Base-by-base conservation (phyloP, 2,888 invertebrate genomes). In the Harpalus rufipes region DNA sequence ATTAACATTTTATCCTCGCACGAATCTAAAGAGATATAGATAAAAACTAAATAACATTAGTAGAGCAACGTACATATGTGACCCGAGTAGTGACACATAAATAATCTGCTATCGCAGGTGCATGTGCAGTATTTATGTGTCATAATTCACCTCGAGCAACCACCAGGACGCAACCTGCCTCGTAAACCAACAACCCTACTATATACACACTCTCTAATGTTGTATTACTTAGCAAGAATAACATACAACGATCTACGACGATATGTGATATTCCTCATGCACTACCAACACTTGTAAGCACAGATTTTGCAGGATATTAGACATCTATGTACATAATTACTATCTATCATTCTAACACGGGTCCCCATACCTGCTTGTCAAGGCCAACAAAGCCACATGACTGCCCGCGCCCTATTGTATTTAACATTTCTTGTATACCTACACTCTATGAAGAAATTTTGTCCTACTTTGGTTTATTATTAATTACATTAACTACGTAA, bases 71-170 rank as follows among this genome's bases (percentile, higher is more conserved):
- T 63, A 32, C 68, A 68, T 39, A 68, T 68, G 68, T 68, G 39
- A 63, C 68, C 14, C 2, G 25, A 12, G n/a, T 39, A 32, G 39
- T 68, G 68, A 58, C 39, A 58, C 78, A 78, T 78, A 78, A 78
- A 78, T 78, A 78, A 56, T 10, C 32, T 59, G 14, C 18, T 78
- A 78, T 78, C 78, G 56, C 78, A 78, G 78, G 78, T 78, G 78
- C 78, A 78, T 58, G 25, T 58, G 78, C 78, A 56, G 32, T 58
- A 78, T 78, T 78, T 78, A 78, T 78, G 59, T 78, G 59, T 58
- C 18, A 78, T 78, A 78, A 58, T 58, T 78, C 78, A 76, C 16
- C 41, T 41, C 72, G 41, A 72, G 72, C 41, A 74, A 51, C 74
- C 74, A 21, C 18, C 21, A 56, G 18, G 74, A 74, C 44, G 18